These are phyloP conservation scores for Oreochromis niloticus DNA, from an alignment of 2,113 vertebrate genomes.

Conservation along the genomic window DNA sequence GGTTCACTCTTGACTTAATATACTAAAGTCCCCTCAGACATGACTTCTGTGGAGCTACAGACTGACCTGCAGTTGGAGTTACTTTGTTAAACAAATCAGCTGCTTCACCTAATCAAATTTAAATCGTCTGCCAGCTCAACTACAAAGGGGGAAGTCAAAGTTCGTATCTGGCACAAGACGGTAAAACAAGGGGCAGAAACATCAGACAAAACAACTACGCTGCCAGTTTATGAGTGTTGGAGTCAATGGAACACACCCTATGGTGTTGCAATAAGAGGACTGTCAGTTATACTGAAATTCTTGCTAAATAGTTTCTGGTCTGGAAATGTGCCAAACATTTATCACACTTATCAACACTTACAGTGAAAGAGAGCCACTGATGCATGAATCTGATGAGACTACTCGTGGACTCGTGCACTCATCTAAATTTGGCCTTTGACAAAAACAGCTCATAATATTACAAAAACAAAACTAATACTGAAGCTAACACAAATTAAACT, in stretches of 20 bases:
- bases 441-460: background rate
- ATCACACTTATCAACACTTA: background rate
- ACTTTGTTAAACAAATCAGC: constrained; percentile 31
- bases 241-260: background rate
- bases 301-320: background rate
- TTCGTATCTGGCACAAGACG: background rate
- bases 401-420: background rate
- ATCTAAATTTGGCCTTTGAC: background rate
- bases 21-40: background rate
- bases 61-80: background rate
- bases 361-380: background rate
- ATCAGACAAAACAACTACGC: background rate
- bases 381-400: accelerated
- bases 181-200: background rate
- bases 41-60: background rate
- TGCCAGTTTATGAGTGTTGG: background rate
- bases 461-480: background rate
- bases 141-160: background rate
- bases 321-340: background rate
- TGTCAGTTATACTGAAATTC: background rate
- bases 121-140: background rate
- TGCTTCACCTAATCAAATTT: background rate
- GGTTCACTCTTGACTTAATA: no score
- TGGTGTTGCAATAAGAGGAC: background rate
- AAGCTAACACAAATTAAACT: background rate